Evolutionary conservation across 2,888 invertebrate species (phyloP).

Genomic region (Girardia tigrina): DNA sequence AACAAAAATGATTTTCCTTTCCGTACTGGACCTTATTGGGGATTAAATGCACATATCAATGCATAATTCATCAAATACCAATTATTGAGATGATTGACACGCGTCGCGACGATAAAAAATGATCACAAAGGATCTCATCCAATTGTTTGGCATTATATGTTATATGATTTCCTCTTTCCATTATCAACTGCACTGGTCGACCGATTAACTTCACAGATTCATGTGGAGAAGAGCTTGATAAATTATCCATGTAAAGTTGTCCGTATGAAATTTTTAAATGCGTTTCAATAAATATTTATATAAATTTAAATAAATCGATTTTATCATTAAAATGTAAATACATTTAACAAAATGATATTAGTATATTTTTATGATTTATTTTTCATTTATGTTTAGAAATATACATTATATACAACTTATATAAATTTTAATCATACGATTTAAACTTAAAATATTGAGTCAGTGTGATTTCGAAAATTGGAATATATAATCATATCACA

Average conservation of each 20-base stretch:
- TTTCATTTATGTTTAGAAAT: too few relatives aligned
- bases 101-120: neutral
- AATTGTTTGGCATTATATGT: neutral
- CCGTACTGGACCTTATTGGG: neutral
- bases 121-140: neutral
- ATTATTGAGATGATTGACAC: neutral
- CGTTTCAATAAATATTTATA: too few relatives aligned
- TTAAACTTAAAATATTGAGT: too few relatives aligned
- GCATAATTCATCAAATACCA: neutral
- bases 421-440: too few relatives aligned
- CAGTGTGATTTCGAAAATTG: too few relatives aligned
- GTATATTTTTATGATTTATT: too few relatives aligned
- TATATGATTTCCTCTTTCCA: neutral
- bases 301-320: too few relatives aligned
- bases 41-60: neutral
- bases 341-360: too few relatives aligned
- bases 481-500: too few relatives aligned
- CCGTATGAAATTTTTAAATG: too few relatives aligned
- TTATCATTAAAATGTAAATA: too few relatives aligned
- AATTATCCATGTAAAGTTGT: neutral
- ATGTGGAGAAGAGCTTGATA: neutral
- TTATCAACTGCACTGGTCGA: neutral
- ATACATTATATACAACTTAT: too few relatives aligned
- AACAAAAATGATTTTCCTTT: slow-evolving; percentile 2
- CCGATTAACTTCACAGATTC: neutral